A percentile compares a stretch with the other conserved stretches of the same genome.
These are phyloP conservation scores for Plagodis pulveraria DNA, from an alignment of 2,888 invertebrate genomes.

Conservation along the genomic window DNA sequence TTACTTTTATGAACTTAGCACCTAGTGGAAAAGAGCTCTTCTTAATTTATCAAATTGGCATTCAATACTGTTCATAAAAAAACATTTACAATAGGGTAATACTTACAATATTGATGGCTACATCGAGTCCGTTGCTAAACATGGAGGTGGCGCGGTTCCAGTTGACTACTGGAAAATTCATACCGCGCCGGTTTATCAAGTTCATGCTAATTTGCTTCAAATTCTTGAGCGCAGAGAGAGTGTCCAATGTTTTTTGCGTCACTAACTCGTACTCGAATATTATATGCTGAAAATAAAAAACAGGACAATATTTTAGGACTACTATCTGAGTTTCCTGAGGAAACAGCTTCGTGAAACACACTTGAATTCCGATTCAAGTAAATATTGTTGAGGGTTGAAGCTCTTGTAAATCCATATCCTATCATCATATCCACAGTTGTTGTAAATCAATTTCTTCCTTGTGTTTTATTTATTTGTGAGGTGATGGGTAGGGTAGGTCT, in stretches of 20 bases:
- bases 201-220: slow-evolving; percentile 58
- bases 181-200: slow-evolving; percentile 35
- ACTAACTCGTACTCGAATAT: slow-evolving; percentile 64
- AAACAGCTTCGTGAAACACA: too few species aligned
- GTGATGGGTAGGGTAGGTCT: slow-evolving; percentile 45
- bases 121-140: slow-evolving; percentile 47
- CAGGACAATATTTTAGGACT: too few species aligned
- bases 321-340: too few species aligned
- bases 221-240: slow-evolving; percentile 52
- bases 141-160: slow-evolving; percentile 52
- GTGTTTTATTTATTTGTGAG: slow-evolving; percentile 39
- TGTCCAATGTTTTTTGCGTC: slow-evolving; percentile 53
- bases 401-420: too few species aligned
- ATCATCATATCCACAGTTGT: too few species aligned
- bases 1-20: too few species aligned
- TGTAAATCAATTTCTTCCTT: slow-evolving; percentile 37
- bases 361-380: too few species aligned
- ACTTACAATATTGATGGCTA: slow-evolving; percentile 41
- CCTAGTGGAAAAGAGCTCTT: too few species aligned
- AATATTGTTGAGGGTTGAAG: too few species aligned
- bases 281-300: slow-evolving; percentile 58
- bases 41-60: too few species aligned
- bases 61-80: too few species aligned
- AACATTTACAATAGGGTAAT: too few species aligned
- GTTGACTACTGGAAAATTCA: slow-evolving; percentile 43